A percentile compares a stretch with the other conserved stretches of the same genome.
These are phyloP conservation scores for Montipora sp. DNA, from an alignment of 64 coral and sea anemone genomes.

Conservation along the genomic window DNA sequence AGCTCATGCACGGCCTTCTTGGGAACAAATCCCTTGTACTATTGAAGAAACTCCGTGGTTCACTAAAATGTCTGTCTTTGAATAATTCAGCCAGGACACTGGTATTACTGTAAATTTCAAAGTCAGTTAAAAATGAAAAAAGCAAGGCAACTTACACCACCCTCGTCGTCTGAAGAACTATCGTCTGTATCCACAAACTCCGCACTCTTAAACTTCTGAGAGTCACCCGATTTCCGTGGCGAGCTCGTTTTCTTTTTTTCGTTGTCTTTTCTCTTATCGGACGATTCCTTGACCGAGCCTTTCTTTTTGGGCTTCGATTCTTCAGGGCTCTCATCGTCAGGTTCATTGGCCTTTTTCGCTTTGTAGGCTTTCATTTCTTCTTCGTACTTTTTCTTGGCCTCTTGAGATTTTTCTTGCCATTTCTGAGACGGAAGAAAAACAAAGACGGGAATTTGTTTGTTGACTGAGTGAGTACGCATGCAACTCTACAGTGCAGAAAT, in stretches of 20 bases:
- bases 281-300: slow-evolving; percentile 58
- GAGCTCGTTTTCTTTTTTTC: slow-evolving; percentile 68
- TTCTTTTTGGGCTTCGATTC: slow-evolving; percentile 54
- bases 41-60: too few species aligned
- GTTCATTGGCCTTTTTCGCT: slow-evolving; percentile 23
- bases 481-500: too few species aligned
- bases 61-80: too few species aligned
- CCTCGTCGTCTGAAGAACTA: slow-evolving; percentile 78
- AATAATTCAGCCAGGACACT: too few species aligned
- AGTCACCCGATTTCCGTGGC: slow-evolving; percentile 79
- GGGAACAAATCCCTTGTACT: too few species aligned
- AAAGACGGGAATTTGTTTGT: neutral
- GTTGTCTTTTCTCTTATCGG: slow-evolving; percentile 27
- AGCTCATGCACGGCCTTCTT: too few species aligned
- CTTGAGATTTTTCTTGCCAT: slow-evolving; percentile 80
- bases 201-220: slow-evolving; percentile 92
- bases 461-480: too few species aligned
- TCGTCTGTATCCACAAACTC: slow-evolving; percentile 90
- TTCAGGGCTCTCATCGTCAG: slow-evolving; percentile 23
- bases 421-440: slow-evolving; percentile 57
- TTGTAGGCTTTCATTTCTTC: slow-evolving; percentile 87
- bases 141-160: neutral
- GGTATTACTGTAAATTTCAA: neutral
- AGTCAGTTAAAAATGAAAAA: neutral
- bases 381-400: slow-evolving; percentile 79